These are phyloP conservation scores for Polyommatus icarus DNA, from an alignment of 2,888 invertebrate genomes.

Conservation along the genomic window DNA sequence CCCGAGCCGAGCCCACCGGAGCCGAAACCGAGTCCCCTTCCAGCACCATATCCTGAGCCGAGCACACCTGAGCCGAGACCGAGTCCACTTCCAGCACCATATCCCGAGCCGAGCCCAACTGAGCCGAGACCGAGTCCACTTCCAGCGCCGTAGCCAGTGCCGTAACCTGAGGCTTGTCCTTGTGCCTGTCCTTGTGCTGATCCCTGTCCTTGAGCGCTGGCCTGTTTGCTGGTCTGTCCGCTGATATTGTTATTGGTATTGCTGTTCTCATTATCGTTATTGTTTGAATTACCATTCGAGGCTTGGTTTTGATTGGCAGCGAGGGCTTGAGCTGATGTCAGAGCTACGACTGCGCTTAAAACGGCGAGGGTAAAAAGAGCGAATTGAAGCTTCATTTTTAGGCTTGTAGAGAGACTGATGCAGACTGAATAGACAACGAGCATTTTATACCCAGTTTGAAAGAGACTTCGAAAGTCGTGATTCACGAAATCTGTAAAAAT, in stretches of 20 bases:
- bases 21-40: background rate
- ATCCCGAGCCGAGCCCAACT: background rate
- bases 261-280: background rate
- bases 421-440: background rate
- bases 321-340: background rate
- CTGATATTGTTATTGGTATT: background rate
- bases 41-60: background rate
- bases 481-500: background rate
- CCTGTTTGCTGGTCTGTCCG: background rate
- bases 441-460: background rate
- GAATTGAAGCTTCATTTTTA: background rate
- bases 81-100: background rate
- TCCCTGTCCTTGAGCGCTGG: background rate
- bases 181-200: background rate
- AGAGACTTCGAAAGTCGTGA: background rate
- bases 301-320: background rate
- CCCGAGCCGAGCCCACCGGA: background rate
- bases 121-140: background rate
- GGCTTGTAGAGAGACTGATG: background rate
- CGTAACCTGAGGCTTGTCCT: background rate
- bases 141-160: background rate
- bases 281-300: background rate
- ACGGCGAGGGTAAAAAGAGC: background rate
- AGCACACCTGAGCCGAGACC: background rate
- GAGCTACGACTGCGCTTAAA: background rate